Evolutionary conservation across 2,888 invertebrate species (phyloP).

Genomic region (Strigamia maritima): DNA sequence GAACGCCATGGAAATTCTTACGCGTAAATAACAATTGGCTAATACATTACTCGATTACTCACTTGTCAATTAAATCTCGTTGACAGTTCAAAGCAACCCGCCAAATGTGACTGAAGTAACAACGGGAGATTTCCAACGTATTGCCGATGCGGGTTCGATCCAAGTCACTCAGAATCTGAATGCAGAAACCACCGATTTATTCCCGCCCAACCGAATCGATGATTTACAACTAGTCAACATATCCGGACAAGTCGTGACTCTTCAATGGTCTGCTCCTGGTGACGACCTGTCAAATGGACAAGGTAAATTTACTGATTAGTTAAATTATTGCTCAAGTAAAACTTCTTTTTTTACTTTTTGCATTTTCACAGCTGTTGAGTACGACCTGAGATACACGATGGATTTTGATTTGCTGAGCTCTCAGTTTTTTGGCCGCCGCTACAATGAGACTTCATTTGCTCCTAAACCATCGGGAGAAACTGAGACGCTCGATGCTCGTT

Average conservation of each 20-base stretch:
- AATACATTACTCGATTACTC: too few relatives aligned
- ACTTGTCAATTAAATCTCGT: too few relatives aligned
- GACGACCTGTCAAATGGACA: background rate
- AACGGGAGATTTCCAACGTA: background rate
- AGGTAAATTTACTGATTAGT: background rate
- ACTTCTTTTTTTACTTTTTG: background rate
- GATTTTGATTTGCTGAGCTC: background rate
- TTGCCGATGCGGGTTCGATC: constrained; percentile 11
- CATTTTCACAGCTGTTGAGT: background rate
- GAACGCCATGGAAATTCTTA: background rate
- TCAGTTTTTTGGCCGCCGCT: background rate
- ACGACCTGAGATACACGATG: constrained; percentile 9
- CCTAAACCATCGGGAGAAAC: constrained; percentile 14
- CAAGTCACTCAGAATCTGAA: background rate
- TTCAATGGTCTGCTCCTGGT: constrained; percentile 18
- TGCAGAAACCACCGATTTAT: background rate
- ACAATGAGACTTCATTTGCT: background rate
- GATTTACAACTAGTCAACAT: background rate
- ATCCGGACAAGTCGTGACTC: background rate
- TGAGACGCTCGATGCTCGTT: background rate
- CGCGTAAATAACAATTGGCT: background rate
- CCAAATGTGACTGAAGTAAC: background rate
- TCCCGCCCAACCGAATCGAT: background rate
- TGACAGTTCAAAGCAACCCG: background rate
- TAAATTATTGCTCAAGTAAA: too few relatives aligned